phyloP scores from a whole-genome alignment of 2,113 vertebrate species.

The Microcebus griseorufus region DNA sequence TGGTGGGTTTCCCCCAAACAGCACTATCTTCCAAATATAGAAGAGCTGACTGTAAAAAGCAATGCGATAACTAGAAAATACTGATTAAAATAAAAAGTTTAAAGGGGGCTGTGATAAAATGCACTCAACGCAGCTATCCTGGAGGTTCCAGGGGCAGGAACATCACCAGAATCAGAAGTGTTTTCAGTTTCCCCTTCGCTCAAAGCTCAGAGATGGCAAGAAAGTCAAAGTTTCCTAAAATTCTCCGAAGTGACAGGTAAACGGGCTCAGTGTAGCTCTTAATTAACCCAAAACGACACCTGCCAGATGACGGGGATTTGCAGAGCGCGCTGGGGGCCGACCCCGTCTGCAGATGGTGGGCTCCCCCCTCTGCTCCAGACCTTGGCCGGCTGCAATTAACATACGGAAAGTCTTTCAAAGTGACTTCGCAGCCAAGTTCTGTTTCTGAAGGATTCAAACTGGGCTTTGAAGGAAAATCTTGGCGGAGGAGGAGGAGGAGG shows the following conservation, averaged over 20 bases:
- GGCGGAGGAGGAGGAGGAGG: not conserved
- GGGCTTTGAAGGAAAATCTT: conserved; percentile 48
- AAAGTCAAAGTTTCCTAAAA: conserved; percentile 71
- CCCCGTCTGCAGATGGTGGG: conserved; percentile 75
- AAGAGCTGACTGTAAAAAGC: not conserved
- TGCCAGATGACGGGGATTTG: conserved; percentile 80
- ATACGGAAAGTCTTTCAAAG: conserved; percentile 80
- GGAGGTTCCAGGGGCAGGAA: not conserved
- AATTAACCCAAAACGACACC: conserved; percentile 81
- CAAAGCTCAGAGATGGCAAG: conserved; percentile 62
- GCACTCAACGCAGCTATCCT: not conserved
- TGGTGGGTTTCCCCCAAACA: not conserved
- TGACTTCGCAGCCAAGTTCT: conserved; percentile 75
- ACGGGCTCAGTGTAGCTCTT: conserved; percentile 73
- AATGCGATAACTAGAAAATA: not conserved
- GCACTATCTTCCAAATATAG: not conserved
- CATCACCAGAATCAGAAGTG: not conserved
- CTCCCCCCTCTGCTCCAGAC: conserved; percentile 72
- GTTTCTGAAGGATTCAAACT: conserved; percentile 64
- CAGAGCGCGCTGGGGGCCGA: conserved; percentile 70
- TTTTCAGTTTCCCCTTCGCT: conserved; percentile 30
- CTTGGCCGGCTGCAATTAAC: conserved; percentile 73
- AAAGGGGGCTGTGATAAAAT: not conserved
- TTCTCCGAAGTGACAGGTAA: conserved; percentile 75
- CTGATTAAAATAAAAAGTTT: not conserved